Evolutionary conservation across 2,113 vertebrate genomes (phyloP), one percentile per base, ranked within the genome.

Genomic region (Perca fluviatilis): DNA sequence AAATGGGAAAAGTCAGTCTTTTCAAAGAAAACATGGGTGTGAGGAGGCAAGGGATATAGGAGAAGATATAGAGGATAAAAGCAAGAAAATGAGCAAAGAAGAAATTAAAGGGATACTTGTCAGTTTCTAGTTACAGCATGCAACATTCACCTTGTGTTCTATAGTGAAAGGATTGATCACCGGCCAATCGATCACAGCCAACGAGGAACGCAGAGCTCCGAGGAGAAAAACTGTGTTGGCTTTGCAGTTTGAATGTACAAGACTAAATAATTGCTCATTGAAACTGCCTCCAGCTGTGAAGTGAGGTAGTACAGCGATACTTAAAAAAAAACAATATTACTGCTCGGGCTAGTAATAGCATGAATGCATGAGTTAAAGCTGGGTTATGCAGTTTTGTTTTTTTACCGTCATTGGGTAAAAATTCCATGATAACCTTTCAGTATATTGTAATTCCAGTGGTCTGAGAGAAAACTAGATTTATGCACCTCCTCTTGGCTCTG

Each of bases 231-330:
- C 83, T 77, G 77, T 80, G 80, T 86, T 78, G 82, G 85, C 81
- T 88, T 92, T 77, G 83, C 68, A 58, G 73, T 87, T 88, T 85
- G 85, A 79, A 86, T 90, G 86, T 85, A 85, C 80, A 0, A 64
- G 79, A 77, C 88, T 83, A 79, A 90, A 86, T 85, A 88, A 87
- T 11, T 74, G 72, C 82, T 87, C 81, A 72, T 16, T 77, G 74
- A 90, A 90, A 87, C 53, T 69, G 85, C 85, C 90, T 89, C 86
- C 88, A 90, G 91, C 87, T 90, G 90, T 81, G 86, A 83, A 81
- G 77, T 82, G 72, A 87, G 89, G 84, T 76, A 86, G 86, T 73
- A 74, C 68, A 61, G 62, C 33, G 57, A 83, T 77, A 62, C 78
- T 64, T 73, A 83, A 82, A 91, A 40, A 33, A 43, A 89, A 87